Evolutionary conservation across 2,113 vertebrate genomes (phyloP).

Genomic region (Psittacula cyanocephala): DNA sequence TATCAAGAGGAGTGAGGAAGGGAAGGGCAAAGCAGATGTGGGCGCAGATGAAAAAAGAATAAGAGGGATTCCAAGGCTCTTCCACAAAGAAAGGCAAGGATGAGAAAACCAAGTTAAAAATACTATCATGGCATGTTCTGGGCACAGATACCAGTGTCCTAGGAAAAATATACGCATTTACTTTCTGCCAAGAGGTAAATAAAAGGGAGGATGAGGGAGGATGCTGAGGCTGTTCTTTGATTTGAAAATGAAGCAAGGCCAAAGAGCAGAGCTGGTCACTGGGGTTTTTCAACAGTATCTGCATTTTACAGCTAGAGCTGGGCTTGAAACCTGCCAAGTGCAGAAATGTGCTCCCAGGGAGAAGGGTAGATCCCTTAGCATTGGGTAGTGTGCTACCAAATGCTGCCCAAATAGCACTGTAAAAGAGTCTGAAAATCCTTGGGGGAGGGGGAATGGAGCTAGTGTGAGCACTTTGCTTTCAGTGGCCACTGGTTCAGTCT

Average conservation of each 20-base stretch:
- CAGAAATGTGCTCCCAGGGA: not conserved
- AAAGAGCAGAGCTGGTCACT: not conserved
- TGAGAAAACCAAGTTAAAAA: slow-evolving; percentile 59
- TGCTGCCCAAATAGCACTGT: not conserved
- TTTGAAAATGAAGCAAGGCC: slow-evolving; percentile 51
- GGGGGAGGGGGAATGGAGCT: not conserved
- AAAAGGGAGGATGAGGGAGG: slow-evolving; percentile 64
- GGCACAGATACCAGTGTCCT: slow-evolving; percentile 48
- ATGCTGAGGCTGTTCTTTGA: slow-evolving; percentile 48
- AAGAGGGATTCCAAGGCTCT: not conserved
- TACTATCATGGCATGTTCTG: slow-evolving; percentile 52
- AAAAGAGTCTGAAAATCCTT: not conserved
- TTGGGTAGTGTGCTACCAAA: not conserved
- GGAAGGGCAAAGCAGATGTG: slow-evolving; percentile 54
- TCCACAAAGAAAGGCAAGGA: slow-evolving; percentile 17
- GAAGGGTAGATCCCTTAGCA: not conserved
- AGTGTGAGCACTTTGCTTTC: not conserved
- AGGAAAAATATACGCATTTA: not conserved
- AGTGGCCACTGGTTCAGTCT: not conserved
- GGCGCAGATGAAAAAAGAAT: not conserved
- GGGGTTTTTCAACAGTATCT: not conserved
- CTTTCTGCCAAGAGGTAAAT: slow-evolving; percentile 46
- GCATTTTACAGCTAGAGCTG: not conserved
- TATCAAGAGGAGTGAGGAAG: slow-evolving; percentile 22
- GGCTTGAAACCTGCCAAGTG: not conserved